Conservation (phyloP, 2,113 vertebrate species). For the Crotalus viridis region DNA sequence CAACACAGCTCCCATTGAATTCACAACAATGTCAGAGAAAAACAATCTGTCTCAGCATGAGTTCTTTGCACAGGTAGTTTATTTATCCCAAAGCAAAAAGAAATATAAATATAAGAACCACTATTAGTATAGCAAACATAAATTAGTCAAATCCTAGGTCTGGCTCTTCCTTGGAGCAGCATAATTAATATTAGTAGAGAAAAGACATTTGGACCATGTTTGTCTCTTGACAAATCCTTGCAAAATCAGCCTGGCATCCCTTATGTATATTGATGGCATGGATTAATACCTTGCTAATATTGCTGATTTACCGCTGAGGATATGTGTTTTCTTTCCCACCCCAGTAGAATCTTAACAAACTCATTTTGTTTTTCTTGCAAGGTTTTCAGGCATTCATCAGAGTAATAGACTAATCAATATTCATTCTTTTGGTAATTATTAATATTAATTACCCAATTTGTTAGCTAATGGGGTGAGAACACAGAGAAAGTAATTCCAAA, state of each 20-base stretch:
- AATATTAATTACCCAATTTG: constrained; percentile 54
- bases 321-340: not conserved
- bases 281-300: not conserved
- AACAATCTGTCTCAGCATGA: not conserved
- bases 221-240: not conserved
- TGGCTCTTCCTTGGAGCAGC: not conserved
- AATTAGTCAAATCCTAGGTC: not conserved
- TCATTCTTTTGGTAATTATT: constrained; percentile 54
- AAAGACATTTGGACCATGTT: not conserved
- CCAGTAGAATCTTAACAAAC: constrained; percentile 51
- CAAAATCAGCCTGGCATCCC: not conserved
- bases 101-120: not conserved
- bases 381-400: constrained; percentile 47
- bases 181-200: not conserved
- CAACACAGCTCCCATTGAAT: not conserved
- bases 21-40: not conserved
- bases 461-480: constrained; percentile 28
- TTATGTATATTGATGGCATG: not conserved
- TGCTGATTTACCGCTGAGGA: not conserved
- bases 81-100: not conserved
- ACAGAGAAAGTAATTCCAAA: constrained; percentile 11
- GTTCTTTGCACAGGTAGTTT: not conserved
- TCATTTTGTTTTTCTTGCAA: constrained; percentile 54
- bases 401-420: constrained; percentile 56
- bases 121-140: not conserved